Percentiles rank a stretch among this genome's conserved stretches.
Evolutionary conservation across 2,888 invertebrate species (phyloP).

Genomic region (Mystacides longicornis): DNA sequence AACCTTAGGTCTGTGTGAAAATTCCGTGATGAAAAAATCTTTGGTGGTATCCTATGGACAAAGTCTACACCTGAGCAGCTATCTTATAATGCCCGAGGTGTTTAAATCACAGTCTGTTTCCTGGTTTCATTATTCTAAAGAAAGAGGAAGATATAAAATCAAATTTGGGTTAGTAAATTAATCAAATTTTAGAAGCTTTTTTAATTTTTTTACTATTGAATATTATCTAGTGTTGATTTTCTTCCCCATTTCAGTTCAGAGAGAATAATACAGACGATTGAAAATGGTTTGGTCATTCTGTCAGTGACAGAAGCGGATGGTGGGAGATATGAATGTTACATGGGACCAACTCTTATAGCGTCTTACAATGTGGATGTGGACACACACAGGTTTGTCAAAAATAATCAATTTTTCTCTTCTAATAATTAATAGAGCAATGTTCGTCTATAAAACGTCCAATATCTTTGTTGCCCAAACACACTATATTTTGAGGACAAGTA

Average conservation of each 20-base stretch:
- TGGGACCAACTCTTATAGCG: constrained; percentile 49
- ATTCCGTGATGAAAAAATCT: constrained; percentile 48
- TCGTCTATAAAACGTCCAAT: not conserved
- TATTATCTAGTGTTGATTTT: not conserved
- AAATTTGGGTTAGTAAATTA: constrained; percentile 45
- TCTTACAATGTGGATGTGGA: constrained; percentile 56
- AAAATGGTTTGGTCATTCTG: constrained; percentile 52
- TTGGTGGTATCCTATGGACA: constrained; percentile 56
- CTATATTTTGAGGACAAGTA: too few relatives aligned
- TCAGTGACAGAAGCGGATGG: constrained; percentile 52
- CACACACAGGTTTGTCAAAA: constrained; percentile 39
- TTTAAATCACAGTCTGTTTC: constrained; percentile 42
- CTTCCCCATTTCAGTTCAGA: constrained; percentile 36
- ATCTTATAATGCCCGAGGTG: constrained; percentile 46
- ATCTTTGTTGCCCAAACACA: too few relatives aligned
- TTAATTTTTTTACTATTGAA: not conserved
- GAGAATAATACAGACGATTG: constrained; percentile 52
- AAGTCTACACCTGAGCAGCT: constrained; percentile 53
- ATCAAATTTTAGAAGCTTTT: not conserved
- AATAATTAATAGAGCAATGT: not conserved
- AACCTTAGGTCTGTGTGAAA: constrained; percentile 51
- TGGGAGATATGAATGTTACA: constrained; percentile 53
- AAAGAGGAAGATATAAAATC: constrained; percentile 49
- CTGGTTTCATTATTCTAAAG: constrained; percentile 50
- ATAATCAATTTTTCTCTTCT: not conserved